Base-by-base conservation (phyloP, 1,140 invertebrate species). In the Cyphomyrmex costatus region DNA sequence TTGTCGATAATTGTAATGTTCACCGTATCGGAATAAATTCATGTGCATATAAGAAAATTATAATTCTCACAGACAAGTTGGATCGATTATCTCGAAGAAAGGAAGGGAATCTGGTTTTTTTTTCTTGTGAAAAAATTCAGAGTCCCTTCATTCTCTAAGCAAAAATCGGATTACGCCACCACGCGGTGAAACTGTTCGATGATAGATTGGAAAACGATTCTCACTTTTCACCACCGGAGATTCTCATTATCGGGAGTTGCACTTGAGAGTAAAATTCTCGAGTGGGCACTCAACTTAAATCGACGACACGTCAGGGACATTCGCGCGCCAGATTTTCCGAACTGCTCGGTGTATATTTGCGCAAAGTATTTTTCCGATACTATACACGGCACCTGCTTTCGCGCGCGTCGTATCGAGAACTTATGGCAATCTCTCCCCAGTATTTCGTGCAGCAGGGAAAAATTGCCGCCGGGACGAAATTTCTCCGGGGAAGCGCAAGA, bases 301-400 rank as follows among this genome's bases (percentile, higher is more conserved):
- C 46, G 77, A 80, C 63, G 63, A 53, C 61, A 68, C 63, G 77
- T 80, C 77, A 80, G 63, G 46, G 77, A 80, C 77, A 80, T 80
- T 56, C 77, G 77, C 61, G 58, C 42, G n/a, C 46, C 63, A 68
- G 77, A 30, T 80, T 80, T 80, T 56, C 21, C 63, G 30, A 80
- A 77, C 74, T 63, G 66, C 30, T 70, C 63, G 77, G 46, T 68
- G 63, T 80, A 53, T 80, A 80, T 80, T 80, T 80, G 77, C 77
- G 61, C 77, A 24, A 80, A 80, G 77, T 80, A 53, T 80, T 70
- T 80, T 80, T 80, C 77, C 77, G 49, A 80, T 80, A 77, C 56
- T 42, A 51, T 53, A 80, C 36, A 80, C 30, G 63, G 46, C 46
- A 53, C 33, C 65, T 80, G 65, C 63, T 70, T 80, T 68, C 36